Base-by-base conservation (phyloP, 2,797 vertebrate species). In the Muscicapa comitata region DNA sequence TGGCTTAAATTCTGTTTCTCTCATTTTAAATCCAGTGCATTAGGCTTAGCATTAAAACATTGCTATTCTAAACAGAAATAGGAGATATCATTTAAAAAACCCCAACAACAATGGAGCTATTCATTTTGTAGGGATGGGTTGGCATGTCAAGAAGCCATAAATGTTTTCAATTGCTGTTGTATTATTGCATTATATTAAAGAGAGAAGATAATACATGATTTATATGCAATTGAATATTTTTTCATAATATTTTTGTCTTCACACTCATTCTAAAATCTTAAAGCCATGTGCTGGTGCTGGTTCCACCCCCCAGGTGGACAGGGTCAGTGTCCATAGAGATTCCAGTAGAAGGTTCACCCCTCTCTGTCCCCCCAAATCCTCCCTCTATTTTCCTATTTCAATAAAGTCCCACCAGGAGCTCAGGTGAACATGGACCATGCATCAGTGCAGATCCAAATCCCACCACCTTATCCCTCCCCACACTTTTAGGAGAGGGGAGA, bases 241-340 rank as follows among this genome's bases (percentile, higher is more conserved):
- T n/a, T 20, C 6, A 24, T 10, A 16, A 26, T 47, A 38, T 23
- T 57, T 55, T 42, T 37, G 18, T 35, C 13, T 31, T 28, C 12
- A 7, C 21, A 40, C 18, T 57, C 29, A 28, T 19, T 54, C 17
- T 21, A 37, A 63, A 33, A 13, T 11, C 35, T 29, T 31, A 19
- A 53, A 51, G 35, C 54, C 0, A 0, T 2, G n/a, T 14, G 15
- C n/a, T 35, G 38, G 18, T 67, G 35, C 40, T 17, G 4, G 45
- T 37, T 12, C 23, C 13, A 12, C 1, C 17, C 15, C 29, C 53
- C 42, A 29, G 71, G 20, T 37, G 50, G 20, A 40, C 76, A 42
- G 43, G 20, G 28, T 8, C 18, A 13, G 43, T 10, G 8, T 31
- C 25, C 43, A 12, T 0, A 24, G 0, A 59, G 43, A 21, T 4